phyloP scores from a whole-genome alignment of 2,797 vertebrate species.

The Gymnoscopelus braueri region DNA sequence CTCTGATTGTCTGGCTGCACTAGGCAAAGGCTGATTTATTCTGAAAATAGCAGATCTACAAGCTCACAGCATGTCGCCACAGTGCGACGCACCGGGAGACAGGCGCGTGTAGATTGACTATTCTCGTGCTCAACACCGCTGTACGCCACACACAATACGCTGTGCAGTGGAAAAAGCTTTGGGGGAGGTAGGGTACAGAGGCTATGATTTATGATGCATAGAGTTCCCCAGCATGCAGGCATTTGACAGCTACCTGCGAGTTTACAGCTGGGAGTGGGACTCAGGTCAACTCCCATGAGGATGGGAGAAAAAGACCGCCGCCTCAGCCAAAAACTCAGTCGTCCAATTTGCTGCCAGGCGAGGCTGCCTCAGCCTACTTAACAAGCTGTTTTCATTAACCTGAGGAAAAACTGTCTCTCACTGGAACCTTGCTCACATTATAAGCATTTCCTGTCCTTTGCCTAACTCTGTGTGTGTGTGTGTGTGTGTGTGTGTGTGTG shows the following conservation, averaged over 20 bases:
- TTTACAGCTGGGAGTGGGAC: constrained; percentile 56
- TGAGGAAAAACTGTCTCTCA: neutral
- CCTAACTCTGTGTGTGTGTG: neutral
- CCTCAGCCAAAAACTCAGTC: constrained; percentile 15
- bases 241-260: constrained; percentile 62
- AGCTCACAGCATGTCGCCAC: too few species aligned
- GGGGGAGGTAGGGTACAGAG: neutral
- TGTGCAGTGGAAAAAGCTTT: constrained; percentile 27
- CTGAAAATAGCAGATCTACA: too few species aligned
- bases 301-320: constrained; percentile 23
- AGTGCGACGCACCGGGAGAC: too few species aligned
- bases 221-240: constrained; percentile 30
- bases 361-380: neutral
- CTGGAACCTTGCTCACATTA: neutral
- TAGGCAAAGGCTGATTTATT: too few species aligned
- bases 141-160: constrained; percentile 6
- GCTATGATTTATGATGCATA: constrained; percentile 18
- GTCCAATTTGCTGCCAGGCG: constrained; percentile 15
- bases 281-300: constrained; percentile 33
- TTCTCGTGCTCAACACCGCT: too few species aligned
- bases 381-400: neutral
- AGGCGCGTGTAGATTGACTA: too few species aligned
- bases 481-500: neutral
- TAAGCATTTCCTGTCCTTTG: neutral
- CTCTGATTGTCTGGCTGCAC: too few species aligned